Conservation (phyloP, 92 coral and sea anemone species). For the Virgularia gustaviana region DNA sequence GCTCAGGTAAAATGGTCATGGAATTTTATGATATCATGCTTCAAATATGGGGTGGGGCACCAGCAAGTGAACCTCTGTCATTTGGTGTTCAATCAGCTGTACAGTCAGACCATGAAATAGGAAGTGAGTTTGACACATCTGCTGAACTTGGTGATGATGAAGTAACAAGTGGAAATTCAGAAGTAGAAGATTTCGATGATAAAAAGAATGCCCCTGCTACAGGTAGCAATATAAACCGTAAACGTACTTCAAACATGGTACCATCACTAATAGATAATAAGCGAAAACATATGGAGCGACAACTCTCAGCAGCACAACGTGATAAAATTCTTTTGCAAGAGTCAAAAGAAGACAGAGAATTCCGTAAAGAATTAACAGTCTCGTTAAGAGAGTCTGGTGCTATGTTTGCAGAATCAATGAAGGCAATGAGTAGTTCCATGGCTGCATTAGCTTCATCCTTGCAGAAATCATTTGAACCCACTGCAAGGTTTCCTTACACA, state of each 20-base stretch:
- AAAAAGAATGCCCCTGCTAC: too few relatives aligned
- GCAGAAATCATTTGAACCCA: not conserved
- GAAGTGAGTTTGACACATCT: not conserved
- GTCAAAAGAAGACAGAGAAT: slow-evolving; percentile 12
- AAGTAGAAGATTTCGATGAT: not conserved
- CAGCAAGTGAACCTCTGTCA: slow-evolving; percentile 11
- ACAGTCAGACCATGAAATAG: not conserved
- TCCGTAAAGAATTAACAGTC: not conserved
- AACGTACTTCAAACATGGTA: not conserved
- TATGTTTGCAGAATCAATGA: not conserved
- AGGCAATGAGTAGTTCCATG: not conserved
- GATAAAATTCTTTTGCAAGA: slow-evolving; percentile 9
- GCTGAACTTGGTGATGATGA: not conserved
- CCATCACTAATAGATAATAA: slow-evolving; percentile 3
- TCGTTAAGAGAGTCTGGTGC: not conserved
- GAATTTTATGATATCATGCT: slow-evolving; percentile 14
- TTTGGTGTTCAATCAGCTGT: slow-evolving; percentile 12
- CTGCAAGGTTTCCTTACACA: too few relatives aligned
- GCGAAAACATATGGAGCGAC: slow-evolving; percentile 9
- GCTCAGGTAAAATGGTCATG: slow-evolving; percentile 15
- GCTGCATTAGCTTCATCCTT: not conserved
- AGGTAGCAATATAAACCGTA: too few relatives aligned
- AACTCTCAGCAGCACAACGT: slow-evolving; percentile 16
- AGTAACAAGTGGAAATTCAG: not conserved
- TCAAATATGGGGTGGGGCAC: slow-evolving; percentile 16